Evolutionary conservation across 1,140 invertebrate genomes (phyloP), one percentile per base, ranked within the genome.

Genomic region (Euwallacea fornicatus): DNA sequence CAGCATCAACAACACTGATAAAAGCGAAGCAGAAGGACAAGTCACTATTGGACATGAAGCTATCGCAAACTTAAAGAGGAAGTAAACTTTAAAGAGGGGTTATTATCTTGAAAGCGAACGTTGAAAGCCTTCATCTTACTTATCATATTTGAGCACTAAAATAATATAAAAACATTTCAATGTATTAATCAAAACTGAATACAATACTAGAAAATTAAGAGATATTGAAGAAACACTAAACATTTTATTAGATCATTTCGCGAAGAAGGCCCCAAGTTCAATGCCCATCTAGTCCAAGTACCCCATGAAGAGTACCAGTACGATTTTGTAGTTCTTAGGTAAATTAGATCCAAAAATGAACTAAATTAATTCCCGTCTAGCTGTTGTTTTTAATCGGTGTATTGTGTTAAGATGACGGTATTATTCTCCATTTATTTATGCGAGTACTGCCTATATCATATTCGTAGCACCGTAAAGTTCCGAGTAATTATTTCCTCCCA

Each of bases 1-100:
- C 21, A 33, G 21, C 21, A 33, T 33, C 21, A 33, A 33, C 58
- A 69, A 60, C 43, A 33, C 46, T 60, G 61, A 33, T 69, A 69
- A 62, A 69, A 69, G 66, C 66, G 15, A 13, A 54, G 59, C 16
- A 62, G 46, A 69, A 69, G 66, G 58, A 69, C 66, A 60, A 69
- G 66, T 69, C 55, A 53, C 16, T 44, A 58, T 66, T 69, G 55
- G 53, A 67, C 54, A 43, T 58, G 43, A 69, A 69, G 56, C 56
- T 68, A 69, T 66, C 11, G 64, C 66, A 55, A 53, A 67, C 41
- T 33, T 50, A 59, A 56, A 59, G 55, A 69, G 66, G 66, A 61
- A 69, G 58, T 60, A 46, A 69, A 69, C 54, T 46, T 16, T 50
- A 16, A 7, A 13, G n/a, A 16, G 7, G 42, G 61, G 61, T 63